Conservation (phyloP, 2,797 vertebrate genomes). For the Heliangelus exortis region DNA sequence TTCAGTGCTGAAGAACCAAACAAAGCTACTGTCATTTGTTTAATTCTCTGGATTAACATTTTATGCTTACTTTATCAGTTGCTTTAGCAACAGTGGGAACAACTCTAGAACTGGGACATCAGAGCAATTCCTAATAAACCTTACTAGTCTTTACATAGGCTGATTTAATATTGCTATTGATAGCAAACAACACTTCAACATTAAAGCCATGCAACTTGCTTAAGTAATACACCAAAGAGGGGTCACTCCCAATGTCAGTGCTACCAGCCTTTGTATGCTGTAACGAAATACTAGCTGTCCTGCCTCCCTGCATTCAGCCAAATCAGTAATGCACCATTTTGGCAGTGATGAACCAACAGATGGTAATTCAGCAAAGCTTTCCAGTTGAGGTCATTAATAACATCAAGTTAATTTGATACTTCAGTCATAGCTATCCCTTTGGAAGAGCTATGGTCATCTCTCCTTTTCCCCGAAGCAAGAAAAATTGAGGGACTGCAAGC, state of each 20-base stretch:
- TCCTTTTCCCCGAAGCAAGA: neutral
- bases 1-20: neutral
- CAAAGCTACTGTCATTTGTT: neutral
- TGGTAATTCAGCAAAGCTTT: conserved; percentile 17
- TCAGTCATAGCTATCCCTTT: neutral
- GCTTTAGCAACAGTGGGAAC: neutral
- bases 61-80: neutral
- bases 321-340: neutral
- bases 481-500: neutral
- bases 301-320: neutral
- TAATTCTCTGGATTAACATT: neutral
- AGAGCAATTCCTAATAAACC: neutral
- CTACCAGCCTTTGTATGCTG: neutral
- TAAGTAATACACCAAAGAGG: neutral
- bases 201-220: neutral
- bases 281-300: neutral
- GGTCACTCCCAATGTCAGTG: neutral
- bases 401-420: conserved; percentile 15
- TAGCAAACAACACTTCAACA: neutral
- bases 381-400: conserved; percentile 18
- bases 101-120: neutral
- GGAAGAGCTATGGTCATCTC: neutral
- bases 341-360: neutral
- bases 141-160: neutral
- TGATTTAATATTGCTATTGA: neutral